Base-by-base conservation (phyloP, 2,113 vertebrate species). In the Heterotilapia buettikoferi region DNA sequence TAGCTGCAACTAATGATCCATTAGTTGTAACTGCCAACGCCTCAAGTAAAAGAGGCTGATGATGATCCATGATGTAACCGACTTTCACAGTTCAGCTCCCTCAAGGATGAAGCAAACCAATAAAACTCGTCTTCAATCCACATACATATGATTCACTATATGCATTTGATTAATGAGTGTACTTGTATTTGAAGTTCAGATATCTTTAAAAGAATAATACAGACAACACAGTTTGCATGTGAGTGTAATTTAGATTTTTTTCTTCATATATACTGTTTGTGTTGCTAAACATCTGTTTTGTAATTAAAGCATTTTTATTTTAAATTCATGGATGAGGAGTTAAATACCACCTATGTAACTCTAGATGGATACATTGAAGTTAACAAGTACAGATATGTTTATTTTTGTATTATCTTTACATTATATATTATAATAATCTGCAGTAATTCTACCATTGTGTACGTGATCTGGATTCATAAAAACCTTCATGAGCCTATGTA, bases 401-500 rank as follows among this genome's bases (percentile, higher is more conserved):
- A 86, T 16, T 88, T 92, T 29, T 8, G 26, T 1, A 19, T 84
- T 2, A 13, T 89, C 16, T 56, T 89, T 8, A 1, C 12, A 9
- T 6, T 76, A 1, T 92, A 89, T 18, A 12, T 85, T 38, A 12
- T 89, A 8, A 86, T 89, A 10, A 12, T 92, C 1, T 71, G 29
- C 13, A 73, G 71, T n/a, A 90, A 88, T 26, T 21, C 18, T 26
- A 82, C 31, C 4, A 89, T 89, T 0, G 16, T 91, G 5, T 80
- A 54, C 3, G 5, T 53, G 2, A 85, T 85, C 19, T 85, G 84
- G 29, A 38, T 53, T 33, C 83, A 84, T 29, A 59, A 50, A 83
- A 47, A 33, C 40, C 81, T 83, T 12, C 57, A 83, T 66, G 57
- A 80, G 21, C 73, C 73, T 2, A 85, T 85, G 84, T 85, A 85